Conservation (phyloP, 2,113 vertebrate species). For the Theropithecus gelada region DNA sequence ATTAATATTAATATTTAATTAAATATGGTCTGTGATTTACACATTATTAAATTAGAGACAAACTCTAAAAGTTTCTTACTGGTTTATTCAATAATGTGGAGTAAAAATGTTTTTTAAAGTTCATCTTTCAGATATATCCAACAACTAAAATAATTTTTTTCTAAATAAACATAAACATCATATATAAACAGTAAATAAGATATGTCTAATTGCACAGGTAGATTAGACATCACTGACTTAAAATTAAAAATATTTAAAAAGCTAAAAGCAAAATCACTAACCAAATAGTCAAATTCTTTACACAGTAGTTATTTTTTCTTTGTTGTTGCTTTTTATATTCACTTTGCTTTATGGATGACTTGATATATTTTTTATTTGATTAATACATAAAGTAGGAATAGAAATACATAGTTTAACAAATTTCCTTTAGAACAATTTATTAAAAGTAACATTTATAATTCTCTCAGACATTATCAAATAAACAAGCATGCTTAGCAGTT, state of each 20-base stretch:
- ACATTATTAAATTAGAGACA: background rate
- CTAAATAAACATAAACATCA: background rate
- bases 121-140: background rate
- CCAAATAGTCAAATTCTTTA: background rate
- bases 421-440: background rate
- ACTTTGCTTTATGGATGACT: background rate
- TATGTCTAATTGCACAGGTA: background rate
- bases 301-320: background rate
- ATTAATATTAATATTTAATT: background rate
- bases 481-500: background rate
- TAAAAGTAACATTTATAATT: background rate
- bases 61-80: background rate
- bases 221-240: background rate
- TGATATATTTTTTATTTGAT: background rate
- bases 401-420: background rate
- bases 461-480: background rate
- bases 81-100: background rate
- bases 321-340: background rate
- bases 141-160: background rate
- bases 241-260: background rate
- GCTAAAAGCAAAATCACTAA: background rate
- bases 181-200: background rate
- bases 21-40: background rate
- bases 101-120: background rate
- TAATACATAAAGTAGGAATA: background rate